These are phyloP conservation scores for Odontomyia ornata DNA, from an alignment of 2,888 invertebrate genomes.

Conservation along the genomic window DNA sequence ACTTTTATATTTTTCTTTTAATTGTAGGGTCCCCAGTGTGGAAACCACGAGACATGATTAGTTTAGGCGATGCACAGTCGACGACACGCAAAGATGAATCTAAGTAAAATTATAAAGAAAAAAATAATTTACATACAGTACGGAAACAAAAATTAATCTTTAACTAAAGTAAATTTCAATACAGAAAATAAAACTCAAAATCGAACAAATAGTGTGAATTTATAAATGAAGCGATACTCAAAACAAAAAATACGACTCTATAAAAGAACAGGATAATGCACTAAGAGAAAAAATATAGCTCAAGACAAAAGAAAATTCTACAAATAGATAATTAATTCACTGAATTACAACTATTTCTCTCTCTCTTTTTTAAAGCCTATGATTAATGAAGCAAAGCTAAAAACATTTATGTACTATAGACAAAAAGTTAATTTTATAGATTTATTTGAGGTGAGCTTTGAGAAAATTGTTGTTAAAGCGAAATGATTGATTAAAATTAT, in stretches of 20 bases:
- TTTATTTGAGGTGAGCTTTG: too few species aligned
- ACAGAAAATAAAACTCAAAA: background rate
- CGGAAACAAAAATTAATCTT: background rate
- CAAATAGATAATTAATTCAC: too few species aligned
- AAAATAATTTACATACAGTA: background rate
- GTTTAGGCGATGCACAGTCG: constrained; percentile 68
- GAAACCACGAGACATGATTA: constrained; percentile 92
- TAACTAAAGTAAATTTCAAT: background rate
- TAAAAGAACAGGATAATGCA: too few species aligned
- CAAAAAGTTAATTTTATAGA: too few species aligned
- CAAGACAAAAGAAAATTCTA: too few species aligned
- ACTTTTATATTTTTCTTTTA: constrained; percentile 65
- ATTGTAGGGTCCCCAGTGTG: constrained; percentile 97
- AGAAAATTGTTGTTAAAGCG: constrained; percentile 2
- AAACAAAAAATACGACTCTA: background rate
- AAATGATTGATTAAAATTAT: constrained; percentile 15
- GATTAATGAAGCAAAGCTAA: too few species aligned
- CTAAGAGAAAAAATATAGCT: too few species aligned
- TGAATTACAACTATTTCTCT: too few species aligned
- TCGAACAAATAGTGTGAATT: background rate
- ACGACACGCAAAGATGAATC: constrained; percentile 66
- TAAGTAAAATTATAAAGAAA: constrained; percentile 59
- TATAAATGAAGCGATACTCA: background rate
- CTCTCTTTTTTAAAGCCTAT: too few species aligned
- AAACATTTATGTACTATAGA: too few species aligned